Base-by-base conservation (phyloP, 2,888 invertebrate species). In the Volucella inflata region DNA sequence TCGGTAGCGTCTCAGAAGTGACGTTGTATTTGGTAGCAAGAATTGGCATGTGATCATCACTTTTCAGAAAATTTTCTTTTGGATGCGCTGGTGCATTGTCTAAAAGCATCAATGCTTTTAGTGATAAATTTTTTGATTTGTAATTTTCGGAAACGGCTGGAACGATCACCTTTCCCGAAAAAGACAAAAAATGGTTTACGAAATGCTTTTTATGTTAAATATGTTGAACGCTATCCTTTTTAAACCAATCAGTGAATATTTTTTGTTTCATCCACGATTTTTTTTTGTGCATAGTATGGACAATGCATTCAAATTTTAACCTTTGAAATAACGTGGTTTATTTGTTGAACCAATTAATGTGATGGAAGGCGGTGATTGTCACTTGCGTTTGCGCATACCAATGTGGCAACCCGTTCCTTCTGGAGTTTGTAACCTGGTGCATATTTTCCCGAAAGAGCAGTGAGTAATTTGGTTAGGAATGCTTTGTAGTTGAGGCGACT, bases 71-170 rank as follows among this genome's bases (percentile, higher is more conserved):
- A 62, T 36, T 57, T 68, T 74, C 77, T 36, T 78, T 42, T 14
- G 76, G 79, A 75, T 87, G 84, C 16, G 80, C 83, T n/a, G 87
- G 71, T 38, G 84, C 78, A 74, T 87, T 79, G 65, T 87, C 87
- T 30, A 87, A 64, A 12, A 88, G 59, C 11, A 88, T 74, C 12
- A 88, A 55, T 17, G 88, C 88, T 59, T 87, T 87, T 42, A 78
- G 81, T 16, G 80, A 71, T 11, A 88, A 78, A 57, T 81, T 83
- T 48, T 79, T 81, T 65, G 72, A 17, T 12, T 30, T 67, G 17
- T 65, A 46, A 67, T 76, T 59, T 21, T 46, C 57, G 48, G 51
- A 44, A 40, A 76, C 59, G 14, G 57, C 59, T 21, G 68, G 50
- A 14, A 67, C 67, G 57, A 76, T 67, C 36, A 38, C 64, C 55